Percentiles rank a stretch among this genome's conserved stretches.
phyloP scores from a whole-genome alignment of 1,140 invertebrate species.

The Nymphalis io region DNA sequence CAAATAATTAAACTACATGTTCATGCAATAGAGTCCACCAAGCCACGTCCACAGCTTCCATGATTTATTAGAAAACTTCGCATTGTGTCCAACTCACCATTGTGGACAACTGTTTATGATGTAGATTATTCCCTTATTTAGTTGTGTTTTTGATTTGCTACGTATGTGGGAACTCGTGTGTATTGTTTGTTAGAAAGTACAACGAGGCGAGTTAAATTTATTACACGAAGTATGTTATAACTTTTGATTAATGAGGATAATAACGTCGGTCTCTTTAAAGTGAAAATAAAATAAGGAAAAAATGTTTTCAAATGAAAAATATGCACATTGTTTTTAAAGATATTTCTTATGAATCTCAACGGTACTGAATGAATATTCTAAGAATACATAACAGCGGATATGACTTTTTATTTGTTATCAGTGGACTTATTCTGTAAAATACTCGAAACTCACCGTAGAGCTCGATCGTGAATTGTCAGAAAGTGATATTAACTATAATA shows the following conservation, averaged over 20 bases:
- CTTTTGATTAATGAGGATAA: background rate
- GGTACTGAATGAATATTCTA: too few species aligned
- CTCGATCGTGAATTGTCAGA: too few species aligned
- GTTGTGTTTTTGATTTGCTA: slow-evolving; percentile 36
- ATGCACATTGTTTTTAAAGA: too few species aligned
- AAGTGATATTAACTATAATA: too few species aligned
- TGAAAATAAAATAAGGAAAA: too few species aligned
- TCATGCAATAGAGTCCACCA: slow-evolving; percentile 30
- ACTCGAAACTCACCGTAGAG: too few species aligned
- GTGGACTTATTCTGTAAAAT: too few species aligned
- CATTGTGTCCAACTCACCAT: slow-evolving; percentile 40
- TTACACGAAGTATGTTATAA: background rate
- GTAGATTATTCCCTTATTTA: slow-evolving; percentile 46
- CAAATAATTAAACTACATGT: slow-evolving; percentile 14
- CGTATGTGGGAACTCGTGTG: slow-evolving; percentile 8
- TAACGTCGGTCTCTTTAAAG: background rate
- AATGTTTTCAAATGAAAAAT: too few species aligned
- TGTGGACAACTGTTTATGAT: slow-evolving; percentile 51
- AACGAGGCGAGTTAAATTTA: background rate
- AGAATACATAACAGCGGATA: too few species aligned
- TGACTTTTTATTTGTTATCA: too few species aligned
- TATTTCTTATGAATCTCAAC: too few species aligned
- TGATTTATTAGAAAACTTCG: slow-evolving; percentile 54
- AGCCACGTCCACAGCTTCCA: slow-evolving; percentile 38
- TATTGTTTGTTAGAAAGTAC: slow-evolving; percentile 13